These are phyloP conservation scores for Mythimna vitellina DNA, from an alignment of 2,888 invertebrate species.

Conservation along the genomic window DNA sequence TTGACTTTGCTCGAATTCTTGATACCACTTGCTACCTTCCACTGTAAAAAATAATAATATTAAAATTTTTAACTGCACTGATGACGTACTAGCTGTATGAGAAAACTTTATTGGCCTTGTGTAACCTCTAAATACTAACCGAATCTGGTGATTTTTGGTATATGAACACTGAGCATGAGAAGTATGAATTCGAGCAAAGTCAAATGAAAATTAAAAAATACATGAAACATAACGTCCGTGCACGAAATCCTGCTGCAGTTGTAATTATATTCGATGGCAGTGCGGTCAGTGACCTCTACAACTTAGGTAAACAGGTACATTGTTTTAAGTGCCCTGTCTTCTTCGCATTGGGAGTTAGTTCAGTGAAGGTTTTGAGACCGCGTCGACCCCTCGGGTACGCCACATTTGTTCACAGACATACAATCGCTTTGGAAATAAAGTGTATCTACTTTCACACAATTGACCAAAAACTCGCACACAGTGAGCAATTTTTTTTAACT, in stretches of 20 bases:
- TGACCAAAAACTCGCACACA: background rate
- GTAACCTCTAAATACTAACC: too few relatives aligned
- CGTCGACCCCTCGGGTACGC: background rate
- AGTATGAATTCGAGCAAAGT: too few relatives aligned
- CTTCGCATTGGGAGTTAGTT: background rate
- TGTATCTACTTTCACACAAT: background rate
- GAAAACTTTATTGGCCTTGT: too few relatives aligned
- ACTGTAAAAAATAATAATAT: too few relatives aligned
- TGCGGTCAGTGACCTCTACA: conserved; percentile 29
- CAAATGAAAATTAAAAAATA: too few relatives aligned
- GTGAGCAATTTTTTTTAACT: background rate
- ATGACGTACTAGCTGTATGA: too few relatives aligned
- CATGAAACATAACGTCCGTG: background rate
- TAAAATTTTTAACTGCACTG: too few relatives aligned
- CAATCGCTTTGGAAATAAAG: background rate
- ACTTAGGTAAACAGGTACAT: conserved; percentile 12
- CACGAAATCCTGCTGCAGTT: conserved; percentile 25
- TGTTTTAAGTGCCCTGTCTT: background rate
- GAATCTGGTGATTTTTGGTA: too few relatives aligned
- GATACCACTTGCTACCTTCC: too few relatives aligned
- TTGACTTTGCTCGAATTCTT: too few relatives aligned
- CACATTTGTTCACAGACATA: background rate
- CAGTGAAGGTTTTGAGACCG: background rate
- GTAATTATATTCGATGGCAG: conserved; percentile 14
- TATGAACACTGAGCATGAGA: too few relatives aligned